Evolutionary conservation across 2,888 invertebrate species (phyloP), one percentile per base, ranked within the genome.

Genomic region (Drosophila robusta): DNA sequence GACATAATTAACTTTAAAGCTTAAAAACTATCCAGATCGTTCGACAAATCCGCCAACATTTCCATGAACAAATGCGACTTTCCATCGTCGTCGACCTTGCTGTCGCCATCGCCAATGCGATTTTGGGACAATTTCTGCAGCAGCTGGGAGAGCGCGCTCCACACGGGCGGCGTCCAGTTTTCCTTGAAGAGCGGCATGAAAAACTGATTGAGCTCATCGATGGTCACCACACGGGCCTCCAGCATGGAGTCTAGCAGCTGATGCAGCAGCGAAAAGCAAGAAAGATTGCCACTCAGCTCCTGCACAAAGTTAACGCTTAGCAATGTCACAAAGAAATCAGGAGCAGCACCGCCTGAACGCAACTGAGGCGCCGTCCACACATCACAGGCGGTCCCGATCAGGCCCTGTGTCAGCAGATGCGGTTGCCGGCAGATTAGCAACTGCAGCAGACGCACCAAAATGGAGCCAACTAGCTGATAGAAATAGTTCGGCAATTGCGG

Each of bases 141-240:
- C 26, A 91, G 67, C 18, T 78, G 67, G 0, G 91, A 91, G 9
- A 91, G 83, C 36, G 80, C 77, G 14, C 63, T 78, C 42, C 91
- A 78, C 2, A 87, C 80, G 3, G 66, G 50, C 91, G 93, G 93
- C 0, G 94, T 91, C 95, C 95, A 96, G 64, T 95, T 95, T 72
- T 94, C 93, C 76, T 95, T 93, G 63, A 95, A 95, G 12, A 96
- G 93, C 1, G 94, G 94, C 38, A 95, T 91, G 78, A 95, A 95
- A 78, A 95, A 94, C 50, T 94, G 93, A 75, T 95, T 95, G 9
- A 96, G 90, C 1, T 93, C 92, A 46, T 95, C 94, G 14, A 95
- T 93, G 4, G 92, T 93, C 66, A 96, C 84, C 51, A 95, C 93
- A 22, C 94, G 90, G 45, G 93, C 92, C 7, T 93, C 92, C 51